phyloP scores from a whole-genome alignment of 1,140 invertebrate genomes.

The Sycophila sp. region DNA sequence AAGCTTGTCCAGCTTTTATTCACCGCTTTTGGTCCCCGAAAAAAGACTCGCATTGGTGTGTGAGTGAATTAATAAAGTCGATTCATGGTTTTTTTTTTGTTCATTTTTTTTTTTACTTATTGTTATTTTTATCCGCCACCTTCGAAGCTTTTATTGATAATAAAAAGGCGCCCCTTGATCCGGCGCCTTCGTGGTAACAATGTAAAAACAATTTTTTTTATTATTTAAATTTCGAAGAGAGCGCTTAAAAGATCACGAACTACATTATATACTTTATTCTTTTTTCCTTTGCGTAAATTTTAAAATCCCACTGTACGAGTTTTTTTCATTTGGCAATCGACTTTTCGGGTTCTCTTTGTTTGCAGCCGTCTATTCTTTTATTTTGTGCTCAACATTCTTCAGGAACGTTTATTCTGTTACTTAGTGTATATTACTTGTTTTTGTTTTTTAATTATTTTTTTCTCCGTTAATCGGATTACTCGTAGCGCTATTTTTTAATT shows the following conservation, averaged over 20 bases:
- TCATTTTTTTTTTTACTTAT: not conserved
- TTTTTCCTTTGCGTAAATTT: conserved; percentile 17
- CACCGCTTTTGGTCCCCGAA: conserved; percentile 30
- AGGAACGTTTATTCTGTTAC: conserved; percentile 14
- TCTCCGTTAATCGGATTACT: too few species aligned
- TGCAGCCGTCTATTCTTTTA: not conserved
- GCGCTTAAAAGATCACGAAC: conserved; percentile 17
- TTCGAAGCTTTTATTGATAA: conserved; percentile 31
- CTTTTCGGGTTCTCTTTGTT: not conserved
- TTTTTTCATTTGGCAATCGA: conserved; percentile 31
- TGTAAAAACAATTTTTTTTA: conserved; percentile 36
- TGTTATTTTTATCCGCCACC: not conserved
- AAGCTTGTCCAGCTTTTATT: too few species aligned
- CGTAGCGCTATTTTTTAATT: too few species aligned
- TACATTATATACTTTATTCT: conserved; percentile 8
- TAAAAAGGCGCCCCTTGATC: conserved; percentile 29
- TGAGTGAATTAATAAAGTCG: conserved; percentile 26
- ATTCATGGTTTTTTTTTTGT: conserved; percentile 11
- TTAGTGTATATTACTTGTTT: not conserved
- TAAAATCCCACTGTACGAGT: conserved; percentile 1
- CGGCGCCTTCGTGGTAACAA: conserved; percentile 3
- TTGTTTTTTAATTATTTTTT: conserved; percentile 11
- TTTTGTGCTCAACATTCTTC: not conserved
- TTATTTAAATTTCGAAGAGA: conserved; percentile 23
- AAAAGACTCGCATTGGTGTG: conserved; percentile 22